phyloP scores from a whole-genome alignment of 2,888 invertebrate species.

The Lysandra bellargus region DNA sequence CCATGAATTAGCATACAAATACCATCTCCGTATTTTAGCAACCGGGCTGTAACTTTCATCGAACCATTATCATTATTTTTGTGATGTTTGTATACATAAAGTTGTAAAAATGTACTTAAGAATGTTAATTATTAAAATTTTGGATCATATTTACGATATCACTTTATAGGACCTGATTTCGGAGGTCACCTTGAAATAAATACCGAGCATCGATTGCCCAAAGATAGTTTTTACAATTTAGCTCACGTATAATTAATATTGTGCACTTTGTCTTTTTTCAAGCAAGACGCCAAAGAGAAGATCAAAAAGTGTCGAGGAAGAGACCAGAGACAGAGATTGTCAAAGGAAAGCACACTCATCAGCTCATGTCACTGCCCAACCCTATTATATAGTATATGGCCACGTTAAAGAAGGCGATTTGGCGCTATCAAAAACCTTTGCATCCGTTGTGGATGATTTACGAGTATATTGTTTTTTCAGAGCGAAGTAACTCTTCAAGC shows the following conservation, averaged over 20 bases:
- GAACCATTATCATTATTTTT: not conserved
- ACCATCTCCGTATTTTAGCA: not conserved
- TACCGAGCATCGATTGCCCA: not conserved
- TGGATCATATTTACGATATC: not conserved
- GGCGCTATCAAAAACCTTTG: too few species aligned
- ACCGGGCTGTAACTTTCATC: constrained; percentile 13
- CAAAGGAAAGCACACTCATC: too few species aligned
- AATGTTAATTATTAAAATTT: not conserved
- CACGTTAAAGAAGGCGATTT: too few species aligned
- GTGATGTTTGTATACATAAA: not conserved
- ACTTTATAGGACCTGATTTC: not conserved
- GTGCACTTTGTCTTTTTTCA: not conserved
- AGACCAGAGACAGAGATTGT: too few species aligned
- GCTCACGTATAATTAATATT: not conserved
- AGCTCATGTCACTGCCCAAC: too few species aligned
- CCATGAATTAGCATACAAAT: not conserved
- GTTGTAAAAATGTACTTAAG: not conserved
- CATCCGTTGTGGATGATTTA: too few species aligned
- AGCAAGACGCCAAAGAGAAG: too few species aligned
- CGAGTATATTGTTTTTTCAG: too few species aligned
- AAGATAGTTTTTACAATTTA: not conserved
- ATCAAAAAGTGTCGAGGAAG: too few species aligned
- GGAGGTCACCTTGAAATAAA: not conserved
- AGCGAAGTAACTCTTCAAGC: too few species aligned
- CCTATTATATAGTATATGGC: too few species aligned